A percentile compares a stretch with the other conserved stretches of the same genome.
Evolutionary conservation across 2,797 vertebrate genomes (phyloP).

Genomic region (Acanthiza pusilla): DNA sequence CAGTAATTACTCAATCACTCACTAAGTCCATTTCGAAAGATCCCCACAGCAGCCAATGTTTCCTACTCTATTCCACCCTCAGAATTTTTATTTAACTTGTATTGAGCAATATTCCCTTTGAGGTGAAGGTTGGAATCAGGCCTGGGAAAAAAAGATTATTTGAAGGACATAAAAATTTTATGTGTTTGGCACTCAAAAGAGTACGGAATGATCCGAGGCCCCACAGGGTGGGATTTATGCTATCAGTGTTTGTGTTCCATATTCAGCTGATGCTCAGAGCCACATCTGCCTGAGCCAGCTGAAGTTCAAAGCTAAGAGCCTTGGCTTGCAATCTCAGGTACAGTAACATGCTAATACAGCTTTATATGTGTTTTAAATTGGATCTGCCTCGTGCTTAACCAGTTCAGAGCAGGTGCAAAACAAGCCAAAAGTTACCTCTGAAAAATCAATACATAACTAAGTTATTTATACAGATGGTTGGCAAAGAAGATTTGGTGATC

Average conservation of each 20-base stretch:
- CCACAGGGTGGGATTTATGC: not conserved
- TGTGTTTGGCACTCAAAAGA: not conserved
- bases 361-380: accelerated
- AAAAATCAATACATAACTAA: not conserved
- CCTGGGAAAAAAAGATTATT: not conserved
- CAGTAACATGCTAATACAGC: not conserved
- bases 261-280: not conserved
- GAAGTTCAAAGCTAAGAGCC: not conserved
- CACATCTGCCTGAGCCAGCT: not conserved
- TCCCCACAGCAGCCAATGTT: not conserved
- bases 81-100: not conserved
- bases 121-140: not conserved
- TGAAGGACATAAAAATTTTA: not conserved
- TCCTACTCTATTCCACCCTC: not conserved
- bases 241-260: not conserved
- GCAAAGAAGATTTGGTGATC: not conserved
- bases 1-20: not conserved
- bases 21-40: not conserved
- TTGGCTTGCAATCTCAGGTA: not conserved
- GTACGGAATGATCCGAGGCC: not conserved
- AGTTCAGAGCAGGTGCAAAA: not conserved
- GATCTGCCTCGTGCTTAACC: not conserved
- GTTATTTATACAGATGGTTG: not conserved
- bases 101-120: not conserved
- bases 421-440: not conserved